Base-by-base conservation (phyloP, 2,888 invertebrate species). In the Melanotus villosus region DNA sequence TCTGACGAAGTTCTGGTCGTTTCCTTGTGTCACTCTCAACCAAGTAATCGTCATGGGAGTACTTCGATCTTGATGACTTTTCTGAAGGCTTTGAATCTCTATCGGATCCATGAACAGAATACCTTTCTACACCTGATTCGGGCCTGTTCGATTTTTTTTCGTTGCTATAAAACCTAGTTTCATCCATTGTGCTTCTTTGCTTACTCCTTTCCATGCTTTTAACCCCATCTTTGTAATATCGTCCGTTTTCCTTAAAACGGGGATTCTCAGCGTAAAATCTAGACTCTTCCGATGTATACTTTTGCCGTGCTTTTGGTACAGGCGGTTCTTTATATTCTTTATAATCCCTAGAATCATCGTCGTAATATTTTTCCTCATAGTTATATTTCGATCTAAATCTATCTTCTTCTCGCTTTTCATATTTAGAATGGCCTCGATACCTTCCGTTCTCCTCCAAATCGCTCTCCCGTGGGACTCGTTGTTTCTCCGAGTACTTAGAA, bases 381-480 rank as follows among this genome's bases (percentile, higher is more conserved):
- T 75, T 36, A 12, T 64, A 64, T 10, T n/a, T 43, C 7, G 21
- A 6, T 14, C 38, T 45, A n/a, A 18, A 41, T 21, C 66, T 34
- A 0, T 70, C 67, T 34, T 56, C 57, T 12, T 70, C 67, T 9
- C 18, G 41, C n/a, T 67, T 65, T 1, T 69, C 66, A 26, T 69
- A 63, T 50, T 65, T 59, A 12, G 38, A 23, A n/a, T 62, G 50
- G 4, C 54, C 26, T 9, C 69, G 45, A 16, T 73, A 80, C 76
- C 80, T 77, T 12, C 81, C 73, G 65, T 77, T 78, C 71, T 83
- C 82, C 58, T 81, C 81, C 59, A 82, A 82, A 14, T 82, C 82
- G 65, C 47, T 30, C 14, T 68, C 64, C 23, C 57, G 65, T 3
- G 26, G 7, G 4, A 7, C 3, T 14, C 66, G 59, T 30, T 66